phyloP scores from a whole-genome alignment of 2,113 vertebrate species.

The Numenius arquata region DNA sequence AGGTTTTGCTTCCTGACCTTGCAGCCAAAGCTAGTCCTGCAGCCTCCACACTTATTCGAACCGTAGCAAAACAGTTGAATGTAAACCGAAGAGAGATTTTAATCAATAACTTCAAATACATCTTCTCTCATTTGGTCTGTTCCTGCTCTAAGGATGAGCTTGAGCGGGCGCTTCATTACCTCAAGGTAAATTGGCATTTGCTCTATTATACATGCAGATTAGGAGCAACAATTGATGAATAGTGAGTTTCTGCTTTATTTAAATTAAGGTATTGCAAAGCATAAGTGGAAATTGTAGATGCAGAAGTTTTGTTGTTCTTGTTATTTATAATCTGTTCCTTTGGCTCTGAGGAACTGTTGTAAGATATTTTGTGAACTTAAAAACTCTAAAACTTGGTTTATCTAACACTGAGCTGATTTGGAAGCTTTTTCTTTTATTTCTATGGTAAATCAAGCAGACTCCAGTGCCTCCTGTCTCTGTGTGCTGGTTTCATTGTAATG shows the following conservation, averaged over 20 bases:
- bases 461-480: neutral
- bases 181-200: slow-evolving; percentile 82
- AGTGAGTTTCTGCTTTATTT: neutral
- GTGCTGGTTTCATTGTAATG: neutral
- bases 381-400: neutral
- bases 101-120: slow-evolving; percentile 99
- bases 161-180: slow-evolving; percentile 91
- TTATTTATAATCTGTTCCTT: neutral
- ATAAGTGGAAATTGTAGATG: neutral
- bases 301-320: neutral
- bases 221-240: neutral
- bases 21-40: slow-evolving; percentile 94
- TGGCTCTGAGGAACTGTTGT: neutral
- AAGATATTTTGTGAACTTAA: neutral
- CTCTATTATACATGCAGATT: neutral
- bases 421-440: neutral
- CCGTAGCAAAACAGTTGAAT: slow-evolving; percentile 93
- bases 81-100: slow-evolving; percentile 94
- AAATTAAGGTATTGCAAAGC: neutral
- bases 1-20: slow-evolving; percentile 92
- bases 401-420: neutral
- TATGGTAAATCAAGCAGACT: neutral
- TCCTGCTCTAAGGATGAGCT: slow-evolving; percentile 97
- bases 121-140: slow-evolving; percentile 97
- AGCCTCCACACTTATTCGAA: slow-evolving; percentile 90